Evolutionary conservation across 1,140 invertebrate species (phyloP), one percentile per base, ranked within the genome.

Genomic region (Drosophila suzukii): DNA sequence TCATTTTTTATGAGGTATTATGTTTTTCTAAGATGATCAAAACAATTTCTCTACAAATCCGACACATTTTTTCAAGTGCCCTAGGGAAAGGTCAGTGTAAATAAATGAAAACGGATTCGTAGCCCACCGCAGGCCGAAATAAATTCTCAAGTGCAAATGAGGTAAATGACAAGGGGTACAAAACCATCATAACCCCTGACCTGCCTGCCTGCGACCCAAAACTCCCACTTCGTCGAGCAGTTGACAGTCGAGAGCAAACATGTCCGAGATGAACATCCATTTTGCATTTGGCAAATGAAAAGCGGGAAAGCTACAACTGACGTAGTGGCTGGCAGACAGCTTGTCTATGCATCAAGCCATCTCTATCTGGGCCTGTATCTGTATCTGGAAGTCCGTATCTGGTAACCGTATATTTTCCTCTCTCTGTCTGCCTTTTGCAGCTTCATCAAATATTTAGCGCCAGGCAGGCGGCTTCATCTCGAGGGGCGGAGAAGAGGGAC

Each of bases 391-490:
- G 71, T 20, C 61, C 39, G 38, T 78, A 30, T 75, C 27, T 72
- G 47, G 32, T 61, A 47, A 58, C 51, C 51, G 62, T 81, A 62
- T 66, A 58, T 67, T 30, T 50, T 57, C 30, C 63, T 49, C 60
- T 39, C 60, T 30, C 62, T 53, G 60, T 75, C 73, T 63, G 72
- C 53, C 72, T 66, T 32, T 41, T 65, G 75, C 67, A 83, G 84
- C 83, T 77, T 89, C 84, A 88, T 88, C 84, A 88, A 88, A 88
- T 88, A 88, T 88, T 88, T 88, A 88, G 76, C 79, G 79, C 80
- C 83, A 80, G 73, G 27, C 67, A 51, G 73, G 73, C 73, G 73
- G 66, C 73, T 63, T 55, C 13, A 44, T 49, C 50, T 73, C 60
- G 4, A 20, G 38, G 36, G 46, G 11, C n/a, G 15, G 30, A 8